Percentiles rank a stretch among this genome's conserved stretches.
Conservation (phyloP, 2,113 vertebrate genomes). For the Oreochromis tanganicae region DNA sequence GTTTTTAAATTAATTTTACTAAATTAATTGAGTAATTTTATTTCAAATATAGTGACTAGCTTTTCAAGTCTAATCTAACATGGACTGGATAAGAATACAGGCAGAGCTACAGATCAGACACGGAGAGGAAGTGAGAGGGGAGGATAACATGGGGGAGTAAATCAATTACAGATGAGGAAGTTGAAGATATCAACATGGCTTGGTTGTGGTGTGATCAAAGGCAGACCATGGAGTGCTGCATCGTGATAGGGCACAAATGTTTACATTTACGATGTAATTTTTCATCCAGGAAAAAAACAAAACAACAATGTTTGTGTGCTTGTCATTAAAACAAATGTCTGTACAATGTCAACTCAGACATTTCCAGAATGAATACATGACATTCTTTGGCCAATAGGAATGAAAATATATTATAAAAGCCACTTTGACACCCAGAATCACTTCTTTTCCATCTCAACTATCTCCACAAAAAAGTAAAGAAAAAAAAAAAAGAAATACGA, state of each 20-base stretch:
- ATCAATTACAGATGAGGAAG: constrained; percentile 25
- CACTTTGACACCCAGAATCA: not conserved
- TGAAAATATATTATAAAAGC: not conserved
- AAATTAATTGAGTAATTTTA: too few species aligned
- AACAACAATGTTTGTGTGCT: not conserved
- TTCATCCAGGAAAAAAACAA: not conserved
- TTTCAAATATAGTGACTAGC: not conserved
- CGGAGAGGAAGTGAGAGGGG: not conserved
- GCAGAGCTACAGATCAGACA: not conserved
- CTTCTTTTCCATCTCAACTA: not conserved
- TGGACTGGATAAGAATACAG: not conserved
- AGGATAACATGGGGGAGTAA: not conserved
- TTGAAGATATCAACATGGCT: constrained; percentile 3
- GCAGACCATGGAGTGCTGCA: not conserved
- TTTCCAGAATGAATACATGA: not conserved
- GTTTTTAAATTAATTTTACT: too few species aligned
- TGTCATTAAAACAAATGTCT: not conserved
- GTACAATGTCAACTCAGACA: too few species aligned
- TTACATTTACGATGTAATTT: not conserved
- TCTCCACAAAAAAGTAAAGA: not conserved
- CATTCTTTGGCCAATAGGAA: not conserved
- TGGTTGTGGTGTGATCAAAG: constrained; percentile 17
- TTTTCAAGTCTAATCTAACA: too few species aligned
- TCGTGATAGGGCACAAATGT: not conserved
- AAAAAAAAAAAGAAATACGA: not conserved